Evolutionary conservation across 92 coral and sea anemone species (phyloP).

Genomic region (Porites lobata): DNA sequence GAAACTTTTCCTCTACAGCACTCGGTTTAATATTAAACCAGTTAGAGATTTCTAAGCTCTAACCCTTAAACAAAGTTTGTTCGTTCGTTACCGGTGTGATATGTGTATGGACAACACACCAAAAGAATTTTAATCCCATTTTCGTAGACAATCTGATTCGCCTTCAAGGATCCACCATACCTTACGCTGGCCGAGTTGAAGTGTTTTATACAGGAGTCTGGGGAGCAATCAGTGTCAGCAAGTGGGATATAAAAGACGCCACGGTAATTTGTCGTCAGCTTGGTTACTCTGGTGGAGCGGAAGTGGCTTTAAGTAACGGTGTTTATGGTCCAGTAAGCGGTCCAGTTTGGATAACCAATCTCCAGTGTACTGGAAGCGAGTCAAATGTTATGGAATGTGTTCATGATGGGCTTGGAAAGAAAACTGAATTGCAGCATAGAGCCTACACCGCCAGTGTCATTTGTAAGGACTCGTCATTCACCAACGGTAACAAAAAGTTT

Average conservation of each 20-base stretch:
- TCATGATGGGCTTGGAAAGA: conserved; percentile 27
- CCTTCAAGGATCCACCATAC: conserved; percentile 4
- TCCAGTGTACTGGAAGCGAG: conserved; percentile 27
- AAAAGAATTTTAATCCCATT: neutral
- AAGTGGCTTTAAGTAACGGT: neutral
- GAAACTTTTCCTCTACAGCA: too few relatives aligned
- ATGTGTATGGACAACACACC: too few relatives aligned
- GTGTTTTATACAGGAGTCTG: conserved; percentile 34
- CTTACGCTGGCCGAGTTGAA: conserved; percentile 37
- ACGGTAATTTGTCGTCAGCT: conserved; percentile 41
- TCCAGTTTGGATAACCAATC: conserved; percentile 23
- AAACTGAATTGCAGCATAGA: neutral
- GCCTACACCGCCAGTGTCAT: neutral
- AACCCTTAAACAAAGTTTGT: too few relatives aligned
- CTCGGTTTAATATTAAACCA: too few relatives aligned
- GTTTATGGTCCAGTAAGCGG: conserved; percentile 17
- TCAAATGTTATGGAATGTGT: neutral
- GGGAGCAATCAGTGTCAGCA: conserved; percentile 24
- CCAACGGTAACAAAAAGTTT: neutral
- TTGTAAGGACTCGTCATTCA: neutral
- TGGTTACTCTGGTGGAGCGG: conserved; percentile 37
- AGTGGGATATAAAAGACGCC: conserved; percentile 43
- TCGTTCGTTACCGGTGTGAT: too few relatives aligned
- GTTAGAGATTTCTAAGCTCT: too few relatives aligned
- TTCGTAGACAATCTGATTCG: conserved; percentile 19